phyloP scores from a whole-genome alignment of 23 tunicate genomes.

The Pegea sp. region DNA sequence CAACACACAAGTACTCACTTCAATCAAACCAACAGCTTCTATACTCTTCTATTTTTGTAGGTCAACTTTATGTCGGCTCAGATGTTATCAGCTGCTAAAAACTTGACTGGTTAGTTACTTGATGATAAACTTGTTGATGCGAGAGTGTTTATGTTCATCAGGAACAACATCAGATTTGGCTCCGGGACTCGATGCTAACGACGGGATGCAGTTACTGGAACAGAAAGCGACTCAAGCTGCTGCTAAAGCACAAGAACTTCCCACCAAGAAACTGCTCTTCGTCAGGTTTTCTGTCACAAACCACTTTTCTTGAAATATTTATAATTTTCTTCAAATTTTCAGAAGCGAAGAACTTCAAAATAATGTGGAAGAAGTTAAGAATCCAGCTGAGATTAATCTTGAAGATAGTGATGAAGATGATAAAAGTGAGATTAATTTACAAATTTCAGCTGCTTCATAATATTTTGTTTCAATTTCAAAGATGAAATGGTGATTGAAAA shows the following conservation, averaged over 20 bases:
- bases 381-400: slow-evolving; percentile 78
- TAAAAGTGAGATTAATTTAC: slow-evolving; percentile 3
- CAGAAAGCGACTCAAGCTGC: slow-evolving; percentile 44
- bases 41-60: slow-evolving; percentile 1
- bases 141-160: slow-evolving; percentile 1
- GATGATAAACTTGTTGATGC: neutral
- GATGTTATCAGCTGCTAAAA: slow-evolving; percentile 65
- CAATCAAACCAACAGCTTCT: neutral
- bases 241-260: slow-evolving; percentile 4
- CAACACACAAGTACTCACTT: slow-evolving; percentile 50
- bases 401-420: slow-evolving; percentile 49
- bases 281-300: slow-evolving; percentile 22
- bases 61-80: slow-evolving; percentile 96
- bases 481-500: slow-evolving; percentile 14
- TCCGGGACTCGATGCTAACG: slow-evolving; percentile 40
- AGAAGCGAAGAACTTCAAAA: slow-evolving; percentile 29
- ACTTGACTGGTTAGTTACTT: slow-evolving; percentile 35
- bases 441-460: too few relatives aligned
- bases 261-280: slow-evolving; percentile 46
- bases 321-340: too few relatives aligned
- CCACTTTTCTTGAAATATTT: too few relatives aligned
- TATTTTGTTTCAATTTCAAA: too few relatives aligned
- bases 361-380: slow-evolving; percentile 23
- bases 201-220: slow-evolving; percentile 80
- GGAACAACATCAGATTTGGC: slow-evolving; percentile 80